Evolutionary conservation across 2,888 invertebrate genomes (phyloP).

Genomic region (Notodonta ziczac): DNA sequence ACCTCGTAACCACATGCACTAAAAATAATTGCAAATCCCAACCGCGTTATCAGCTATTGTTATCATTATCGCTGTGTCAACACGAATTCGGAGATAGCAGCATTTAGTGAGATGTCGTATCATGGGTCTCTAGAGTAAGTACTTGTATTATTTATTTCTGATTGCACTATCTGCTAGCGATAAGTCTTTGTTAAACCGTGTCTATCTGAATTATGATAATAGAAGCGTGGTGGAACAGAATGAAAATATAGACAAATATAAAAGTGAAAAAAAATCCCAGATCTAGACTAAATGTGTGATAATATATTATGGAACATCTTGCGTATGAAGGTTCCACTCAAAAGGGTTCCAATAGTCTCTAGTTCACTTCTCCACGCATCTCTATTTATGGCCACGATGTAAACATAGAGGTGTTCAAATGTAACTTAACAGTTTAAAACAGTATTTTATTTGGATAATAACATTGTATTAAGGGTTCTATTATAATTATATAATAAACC

Average conservation of each 20-base stretch:
- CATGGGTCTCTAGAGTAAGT: constrained; percentile 53
- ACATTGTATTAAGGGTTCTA: too few relatives aligned
- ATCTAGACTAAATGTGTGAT: too few relatives aligned
- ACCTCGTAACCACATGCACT: constrained; percentile 46
- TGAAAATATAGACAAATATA: background rate
- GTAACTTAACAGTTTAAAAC: too few relatives aligned
- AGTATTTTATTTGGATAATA: too few relatives aligned
- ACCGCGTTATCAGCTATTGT: constrained; percentile 56
- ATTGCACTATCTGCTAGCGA: constrained; percentile 63
- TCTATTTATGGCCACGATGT: too few relatives aligned
- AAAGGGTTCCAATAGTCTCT: too few relatives aligned
- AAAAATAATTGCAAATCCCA: constrained; percentile 65
- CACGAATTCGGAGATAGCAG: constrained; percentile 63
- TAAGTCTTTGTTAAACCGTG: constrained; percentile 44
- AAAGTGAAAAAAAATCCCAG: too few relatives aligned
- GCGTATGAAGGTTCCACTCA: too few relatives aligned
- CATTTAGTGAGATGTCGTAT: constrained; percentile 70
- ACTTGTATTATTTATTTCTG: constrained; percentile 59
- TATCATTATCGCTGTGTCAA: constrained; percentile 63
- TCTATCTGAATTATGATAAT: constrained; percentile 23
- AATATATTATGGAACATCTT: too few relatives aligned
- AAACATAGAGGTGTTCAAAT: too few relatives aligned
- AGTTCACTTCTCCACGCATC: too few relatives aligned
- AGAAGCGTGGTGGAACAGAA: background rate
- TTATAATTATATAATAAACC: too few relatives aligned